Base-by-base conservation (phyloP, 2,888 invertebrate species). In the Drosophila diplacantha region DNA sequence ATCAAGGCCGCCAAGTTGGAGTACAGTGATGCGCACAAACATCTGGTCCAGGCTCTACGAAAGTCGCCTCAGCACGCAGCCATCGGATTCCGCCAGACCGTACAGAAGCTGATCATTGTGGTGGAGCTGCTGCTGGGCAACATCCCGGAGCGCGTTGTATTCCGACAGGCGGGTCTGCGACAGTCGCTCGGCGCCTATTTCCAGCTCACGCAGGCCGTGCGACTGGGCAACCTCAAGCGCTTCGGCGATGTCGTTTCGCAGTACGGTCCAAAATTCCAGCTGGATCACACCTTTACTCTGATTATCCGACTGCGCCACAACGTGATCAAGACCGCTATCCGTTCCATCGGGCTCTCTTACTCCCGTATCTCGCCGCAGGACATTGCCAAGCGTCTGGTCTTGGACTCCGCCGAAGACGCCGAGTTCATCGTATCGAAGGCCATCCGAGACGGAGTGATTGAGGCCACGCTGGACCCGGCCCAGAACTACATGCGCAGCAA, bases 391-490 rank as follows among this genome's bases (percentile, higher is more conserved):
- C 99, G 99, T 85, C 90, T 99, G 65, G 95, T 96, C 35, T 90
- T 99, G 47, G 98, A 98, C 87, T 97, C 96, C 1, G 94, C 96
- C 2, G 97, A 98, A 86, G 99, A 99, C 91, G 99, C 99, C 0
- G 99, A 99, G 88, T 99, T 98, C 85, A 98, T 99, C 87, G 98
- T 99, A 0, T 97, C 98, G 0, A 99, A 99, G 90, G 96, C 96
- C 3, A 99, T 99, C 71, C 91, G 98, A 47, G 99, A 99, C 90
- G 98, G 98, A 55, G 99, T 99, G 2, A 99, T 99, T 86, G 99
- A 99, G 89, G 99, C 99, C 1, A 96, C 94, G 0, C 91, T 99
- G 70, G 97, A 99, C 89, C 98, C 98, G 22, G 96, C 96, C 87
- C 94, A 95, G 83, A 97, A 96, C 12, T 98, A 95, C 85, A 97